phyloP scores from a whole-genome alignment of 30 jellyfish, hydroid and myxozoan species.

The Euphysa ruthae region DNA sequence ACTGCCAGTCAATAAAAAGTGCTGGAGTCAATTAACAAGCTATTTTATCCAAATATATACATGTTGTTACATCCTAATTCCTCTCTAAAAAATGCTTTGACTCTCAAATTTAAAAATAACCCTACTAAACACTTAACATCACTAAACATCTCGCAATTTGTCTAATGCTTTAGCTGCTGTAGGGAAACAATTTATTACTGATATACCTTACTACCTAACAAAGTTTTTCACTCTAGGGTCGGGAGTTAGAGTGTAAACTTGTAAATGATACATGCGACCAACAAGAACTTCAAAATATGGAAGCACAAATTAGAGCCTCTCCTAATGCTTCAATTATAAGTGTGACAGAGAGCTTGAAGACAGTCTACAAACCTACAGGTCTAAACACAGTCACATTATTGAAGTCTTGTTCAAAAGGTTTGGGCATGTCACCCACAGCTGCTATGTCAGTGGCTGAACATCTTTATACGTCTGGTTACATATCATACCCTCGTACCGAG shows the following conservation, averaged over 20 bases:
- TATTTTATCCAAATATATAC: too few relatives aligned
- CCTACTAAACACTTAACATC: too few relatives aligned
- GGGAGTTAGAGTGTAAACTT: neutral
- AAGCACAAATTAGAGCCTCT: neutral
- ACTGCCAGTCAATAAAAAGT: too few relatives aligned
- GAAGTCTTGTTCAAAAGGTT: constrained; percentile 25
- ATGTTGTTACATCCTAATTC: too few relatives aligned
- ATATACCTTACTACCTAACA: too few relatives aligned
- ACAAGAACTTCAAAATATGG: constrained; percentile 4
- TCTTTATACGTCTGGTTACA: constrained; percentile 25
- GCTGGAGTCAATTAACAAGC: too few relatives aligned
- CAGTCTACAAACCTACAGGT: constrained; percentile 12
- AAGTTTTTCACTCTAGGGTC: neutral
- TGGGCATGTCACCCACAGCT: constrained; percentile 23
- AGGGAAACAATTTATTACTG: too few relatives aligned
- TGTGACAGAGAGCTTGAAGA: neutral
- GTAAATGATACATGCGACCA: neutral
- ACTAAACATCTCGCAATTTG: too few relatives aligned
- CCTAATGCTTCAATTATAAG: constrained; percentile 2
- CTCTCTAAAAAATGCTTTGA: too few relatives aligned
- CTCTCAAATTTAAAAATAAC: too few relatives aligned
- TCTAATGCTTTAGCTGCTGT: too few relatives aligned
- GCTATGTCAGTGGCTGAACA: constrained; percentile 27
- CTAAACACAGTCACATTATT: constrained; percentile 13
- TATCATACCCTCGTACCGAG: constrained; percentile 31